Evolutionary conservation across 2,888 invertebrate species (phyloP), one percentile per base, ranked within the genome.

Genomic region (Steinernema hermaphroditum): DNA sequence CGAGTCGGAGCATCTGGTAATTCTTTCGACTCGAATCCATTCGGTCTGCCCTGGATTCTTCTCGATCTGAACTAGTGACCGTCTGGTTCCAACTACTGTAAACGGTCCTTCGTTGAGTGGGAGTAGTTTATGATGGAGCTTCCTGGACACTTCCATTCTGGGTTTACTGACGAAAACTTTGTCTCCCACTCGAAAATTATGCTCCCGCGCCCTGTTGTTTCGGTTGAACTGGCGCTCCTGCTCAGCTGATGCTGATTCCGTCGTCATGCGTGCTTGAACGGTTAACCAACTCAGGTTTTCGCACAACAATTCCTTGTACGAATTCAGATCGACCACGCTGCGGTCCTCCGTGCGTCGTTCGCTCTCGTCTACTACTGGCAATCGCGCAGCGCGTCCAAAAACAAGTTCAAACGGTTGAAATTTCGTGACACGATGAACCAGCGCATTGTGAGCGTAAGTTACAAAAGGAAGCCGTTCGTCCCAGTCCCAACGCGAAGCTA

Each of bases 401-500:
- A 75, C 69, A 8, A 74, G 12, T 19, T 69, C 70, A 41, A 74
- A 74, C 0, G 77, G 78, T 0, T 72, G 62, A 32, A 72, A 57
- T 16, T 50, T 68, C 9, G 78, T 78, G 4, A 74, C 68, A 41
- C 2, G 9, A 50, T 80, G 78, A 6, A 41, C 37, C 9, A 68
- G 27, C 16, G 24, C 37, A 43, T 80, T 80, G 41, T 80, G 80
- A 4, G 79, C 76, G 24, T 69, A 80, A 19, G 76, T 50, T 0
- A 69, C 74, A 27, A 49, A 74, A 16, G 74, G 75, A n/a, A 79
- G 27, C 29, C 46, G 43, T 34, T 73, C 43, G 44, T 77, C 77
- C 79, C 80, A 80, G n/a, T 75, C 74, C 16, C 19, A 34, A 12
- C 69, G 50, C 0, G 70, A 32, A 4, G 37, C 34, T 1, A 43